A percentile compares a stretch with the other conserved stretches of the same genome.
Evolutionary conservation across 2,113 vertebrate species (phyloP).

Genomic region (Pluvialis apricaria): DNA sequence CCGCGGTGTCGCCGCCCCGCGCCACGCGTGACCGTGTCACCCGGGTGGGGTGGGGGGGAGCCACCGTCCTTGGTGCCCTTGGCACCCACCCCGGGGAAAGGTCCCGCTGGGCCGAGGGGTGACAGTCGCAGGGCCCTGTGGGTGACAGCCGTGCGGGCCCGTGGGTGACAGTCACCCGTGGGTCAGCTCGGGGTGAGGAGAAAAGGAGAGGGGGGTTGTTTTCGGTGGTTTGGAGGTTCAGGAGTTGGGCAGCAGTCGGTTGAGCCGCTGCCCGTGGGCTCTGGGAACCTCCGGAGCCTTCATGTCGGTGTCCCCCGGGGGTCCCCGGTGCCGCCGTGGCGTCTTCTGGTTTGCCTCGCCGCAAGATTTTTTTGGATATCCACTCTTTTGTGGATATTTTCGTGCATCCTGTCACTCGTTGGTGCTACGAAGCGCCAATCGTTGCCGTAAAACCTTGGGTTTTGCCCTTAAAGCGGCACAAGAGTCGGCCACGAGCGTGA

Average conservation of each 20-base stretch:
- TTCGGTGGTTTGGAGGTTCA: not conserved
- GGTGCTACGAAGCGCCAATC: fast-evolving
- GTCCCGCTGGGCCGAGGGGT: not conserved
- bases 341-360: not conserved
- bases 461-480: not conserved
- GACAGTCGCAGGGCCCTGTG: not conserved
- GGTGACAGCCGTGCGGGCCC: too few relatives aligned
- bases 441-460: not conserved
- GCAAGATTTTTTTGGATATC: too few relatives aligned
- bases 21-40: not conserved
- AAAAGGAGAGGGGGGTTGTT: not conserved
- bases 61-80: not conserved
- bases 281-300: not conserved
- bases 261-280: too few relatives aligned
- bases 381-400: not conserved
- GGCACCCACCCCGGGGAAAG: not conserved
- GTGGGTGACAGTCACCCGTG: not conserved
- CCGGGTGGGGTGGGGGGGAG: too few relatives aligned
- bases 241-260: not conserved
- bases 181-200: not conserved
- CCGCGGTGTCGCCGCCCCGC: not conserved
- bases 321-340: too few relatives aligned
- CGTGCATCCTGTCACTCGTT: fast-evolving
- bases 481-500: not conserved
- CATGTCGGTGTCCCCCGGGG: not conserved